phyloP scores from a whole-genome alignment of 2,888 invertebrate genomes.

The Synanthedon formicaeformis region DNA sequence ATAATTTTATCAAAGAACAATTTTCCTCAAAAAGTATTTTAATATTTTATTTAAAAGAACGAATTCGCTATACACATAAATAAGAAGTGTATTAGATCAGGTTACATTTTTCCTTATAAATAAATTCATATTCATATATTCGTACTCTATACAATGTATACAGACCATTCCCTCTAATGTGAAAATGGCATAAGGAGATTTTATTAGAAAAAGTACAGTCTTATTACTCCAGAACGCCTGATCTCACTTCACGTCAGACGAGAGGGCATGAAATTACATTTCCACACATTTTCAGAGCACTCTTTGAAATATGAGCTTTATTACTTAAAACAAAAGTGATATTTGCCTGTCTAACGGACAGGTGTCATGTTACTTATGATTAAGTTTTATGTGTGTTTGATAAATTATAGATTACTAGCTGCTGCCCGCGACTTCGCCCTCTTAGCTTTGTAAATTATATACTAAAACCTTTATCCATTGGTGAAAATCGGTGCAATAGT shows the following conservation, averaged over 20 bases:
- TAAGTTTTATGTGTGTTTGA: constrained; percentile 4
- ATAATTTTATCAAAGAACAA: too few species aligned
- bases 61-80: not conserved
- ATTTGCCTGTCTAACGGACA: constrained; percentile 7
- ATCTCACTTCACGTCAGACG: constrained; percentile 3
- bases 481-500: too few species aligned
- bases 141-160: too few species aligned
- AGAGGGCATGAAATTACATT: constrained; percentile 20
- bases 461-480: too few species aligned
- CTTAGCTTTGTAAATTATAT: too few species aligned
- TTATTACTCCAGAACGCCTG: not conserved
- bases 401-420: too few species aligned
- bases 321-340: constrained; percentile 18
- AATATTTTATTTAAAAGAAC: too few species aligned
- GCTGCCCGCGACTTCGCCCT: too few species aligned
- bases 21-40: too few species aligned
- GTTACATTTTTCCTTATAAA: not conserved
- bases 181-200: not conserved
- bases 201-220: not conserved
- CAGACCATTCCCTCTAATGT: not conserved
- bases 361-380: constrained; percentile 7
- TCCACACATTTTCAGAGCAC: constrained; percentile 18
- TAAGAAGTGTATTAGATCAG: not conserved
- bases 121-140: not conserved
- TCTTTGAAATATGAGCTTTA: constrained; percentile 21